Percentiles rank a stretch among this genome's conserved stretches.
Evolutionary conservation across 2,113 vertebrate genomes (phyloP).

Genomic region (Micronycteris hirsuta): DNA sequence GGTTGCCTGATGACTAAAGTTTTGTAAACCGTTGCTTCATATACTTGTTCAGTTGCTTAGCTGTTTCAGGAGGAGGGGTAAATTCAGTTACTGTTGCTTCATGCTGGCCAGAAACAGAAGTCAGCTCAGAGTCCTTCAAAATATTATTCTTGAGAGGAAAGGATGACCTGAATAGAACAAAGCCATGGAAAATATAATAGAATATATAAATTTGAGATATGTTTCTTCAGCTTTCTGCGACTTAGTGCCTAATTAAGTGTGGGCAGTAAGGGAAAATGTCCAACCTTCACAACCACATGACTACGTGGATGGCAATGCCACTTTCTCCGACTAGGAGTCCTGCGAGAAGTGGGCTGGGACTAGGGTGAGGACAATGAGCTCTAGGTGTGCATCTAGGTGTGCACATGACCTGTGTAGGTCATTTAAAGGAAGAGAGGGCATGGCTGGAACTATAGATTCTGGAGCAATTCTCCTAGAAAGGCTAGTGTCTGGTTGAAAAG

Average conservation of each 20-base stretch:
- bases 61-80: background rate
- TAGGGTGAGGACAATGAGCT: background rate
- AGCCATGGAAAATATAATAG: background rate
- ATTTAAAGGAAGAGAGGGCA: background rate
- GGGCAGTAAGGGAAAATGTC: background rate
- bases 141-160: conserved; percentile 7
- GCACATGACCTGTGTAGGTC: background rate
- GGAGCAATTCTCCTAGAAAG: background rate
- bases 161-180: background rate
- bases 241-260: background rate
- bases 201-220: background rate
- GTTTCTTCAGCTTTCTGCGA: background rate
- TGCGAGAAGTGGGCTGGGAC: background rate
- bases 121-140: conserved; percentile 16
- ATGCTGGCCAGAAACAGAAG: background rate
- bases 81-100: background rate
- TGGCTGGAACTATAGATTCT: background rate
- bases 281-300: background rate
- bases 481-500: background rate
- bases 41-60: background rate
- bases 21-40: background rate
- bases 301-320: background rate
- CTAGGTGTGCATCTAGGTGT: too few relatives aligned
- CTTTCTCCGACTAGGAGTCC: background rate
- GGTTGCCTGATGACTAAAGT: background rate